Evolutionary conservation across 2,888 invertebrate species (phyloP).

Genomic region (Lasioglossum vierecki): DNA sequence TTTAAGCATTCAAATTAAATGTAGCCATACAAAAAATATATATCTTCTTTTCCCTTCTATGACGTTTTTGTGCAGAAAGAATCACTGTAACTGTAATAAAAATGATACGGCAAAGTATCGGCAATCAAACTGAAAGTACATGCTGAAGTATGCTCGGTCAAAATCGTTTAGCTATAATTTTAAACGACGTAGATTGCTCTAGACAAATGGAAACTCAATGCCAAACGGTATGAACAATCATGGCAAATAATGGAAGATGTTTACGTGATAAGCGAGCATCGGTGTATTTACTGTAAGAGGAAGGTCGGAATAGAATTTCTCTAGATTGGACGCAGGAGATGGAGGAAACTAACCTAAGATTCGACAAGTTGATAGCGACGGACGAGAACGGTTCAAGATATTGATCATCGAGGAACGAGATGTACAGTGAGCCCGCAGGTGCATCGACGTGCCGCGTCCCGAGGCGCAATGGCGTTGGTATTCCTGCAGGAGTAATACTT

Average conservation of each 20-base stretch:
- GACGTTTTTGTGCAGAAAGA: no score
- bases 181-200: background rate
- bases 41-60: no score
- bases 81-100: no score
- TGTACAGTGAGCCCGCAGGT: conserved; percentile 64
- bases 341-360: conserved; percentile 63
- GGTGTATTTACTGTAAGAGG: background rate
- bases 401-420: conserved; percentile 68
- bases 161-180: background rate
- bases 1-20: no score
- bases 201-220: background rate
- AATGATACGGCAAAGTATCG: no score
- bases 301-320: conserved; percentile 29
- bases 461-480: conserved; percentile 32
- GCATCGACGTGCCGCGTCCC: conserved; percentile 49
- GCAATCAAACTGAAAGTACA: background rate
- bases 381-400: conserved; percentile 68
- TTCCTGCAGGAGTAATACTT: conserved; percentile 43
- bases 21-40: no score
- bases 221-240: background rate
- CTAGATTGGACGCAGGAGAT: conserved; percentile 16
- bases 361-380: conserved; percentile 62
- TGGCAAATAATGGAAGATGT: background rate
- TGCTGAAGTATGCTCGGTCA: background rate
- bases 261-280: background rate